Percentiles rank a stretch among this genome's conserved stretches.
Conservation (phyloP, 2,888 invertebrate genomes). For the Eurytoma californica region DNA sequence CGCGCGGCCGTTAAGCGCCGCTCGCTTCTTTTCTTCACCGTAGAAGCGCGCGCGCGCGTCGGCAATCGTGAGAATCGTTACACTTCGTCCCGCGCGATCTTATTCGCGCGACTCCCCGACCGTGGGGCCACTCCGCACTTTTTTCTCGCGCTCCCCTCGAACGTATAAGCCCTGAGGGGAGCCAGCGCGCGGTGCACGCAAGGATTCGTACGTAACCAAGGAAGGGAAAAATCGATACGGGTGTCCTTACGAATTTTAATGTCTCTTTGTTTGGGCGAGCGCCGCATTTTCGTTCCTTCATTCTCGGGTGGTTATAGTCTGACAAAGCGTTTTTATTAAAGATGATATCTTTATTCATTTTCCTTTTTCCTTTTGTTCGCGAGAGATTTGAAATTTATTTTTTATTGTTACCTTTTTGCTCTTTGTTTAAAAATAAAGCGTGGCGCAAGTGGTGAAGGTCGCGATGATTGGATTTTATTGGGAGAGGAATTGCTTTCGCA, state of each 20-base stretch:
- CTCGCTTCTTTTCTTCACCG: not conserved
- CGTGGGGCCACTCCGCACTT: not conserved
- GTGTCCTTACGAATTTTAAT: too few relatives aligned
- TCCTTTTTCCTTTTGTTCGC: not conserved
- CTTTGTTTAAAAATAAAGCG: not conserved
- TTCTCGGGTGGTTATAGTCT: too few relatives aligned
- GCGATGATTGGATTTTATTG: not conserved
- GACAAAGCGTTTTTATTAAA: too few relatives aligned
- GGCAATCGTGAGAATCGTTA: not conserved
- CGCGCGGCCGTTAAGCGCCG: conserved; percentile 51
- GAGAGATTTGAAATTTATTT: not conserved
- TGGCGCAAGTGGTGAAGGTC: too few relatives aligned
- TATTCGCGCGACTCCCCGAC: conserved; percentile 7
- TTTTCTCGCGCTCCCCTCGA: conserved; percentile 9
- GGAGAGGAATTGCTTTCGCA: not conserved
- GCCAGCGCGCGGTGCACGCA: not conserved
- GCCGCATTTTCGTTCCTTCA: too few relatives aligned
- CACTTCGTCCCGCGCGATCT: not conserved
- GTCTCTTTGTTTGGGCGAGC: too few relatives aligned
- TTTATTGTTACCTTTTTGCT: too few relatives aligned
- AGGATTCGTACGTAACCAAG: too few relatives aligned
- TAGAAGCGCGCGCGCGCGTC: not conserved
- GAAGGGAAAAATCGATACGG: too few relatives aligned
- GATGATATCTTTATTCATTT: too few relatives aligned
- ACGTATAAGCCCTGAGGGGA: not conserved